These are phyloP conservation scores for Melieria crassipennis DNA, from an alignment of 2,888 invertebrate species.

Conservation along the genomic window DNA sequence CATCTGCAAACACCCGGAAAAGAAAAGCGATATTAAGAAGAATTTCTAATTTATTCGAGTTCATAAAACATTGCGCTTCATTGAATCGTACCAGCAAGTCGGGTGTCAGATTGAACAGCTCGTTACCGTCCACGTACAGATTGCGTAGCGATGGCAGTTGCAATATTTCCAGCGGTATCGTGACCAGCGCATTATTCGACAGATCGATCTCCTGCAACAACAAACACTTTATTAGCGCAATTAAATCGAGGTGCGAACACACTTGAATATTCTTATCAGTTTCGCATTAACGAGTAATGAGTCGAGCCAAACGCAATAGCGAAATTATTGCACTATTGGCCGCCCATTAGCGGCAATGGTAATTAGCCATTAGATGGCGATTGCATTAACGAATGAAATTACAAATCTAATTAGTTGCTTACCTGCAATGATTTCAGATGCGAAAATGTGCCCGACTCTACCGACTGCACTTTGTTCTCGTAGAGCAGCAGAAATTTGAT, in stretches of 20 bases:
- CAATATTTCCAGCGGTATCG: slow-evolving; percentile 65
- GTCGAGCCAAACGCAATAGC: too few relatives aligned
- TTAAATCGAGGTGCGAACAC: not conserved
- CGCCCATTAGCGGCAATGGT: too few relatives aligned
- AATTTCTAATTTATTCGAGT: not conserved
- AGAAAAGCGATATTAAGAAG: not conserved
- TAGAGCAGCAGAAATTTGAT: slow-evolving; percentile 62
- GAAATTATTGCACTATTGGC: too few relatives aligned
- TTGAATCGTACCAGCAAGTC: slow-evolving; percentile 52
- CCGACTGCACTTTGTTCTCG: slow-evolving; percentile 65
- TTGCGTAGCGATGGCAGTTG: slow-evolving; percentile 72
- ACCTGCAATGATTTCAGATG: slow-evolving; percentile 62
- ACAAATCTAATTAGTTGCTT: slow-evolving; percentile 30
- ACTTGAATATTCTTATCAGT: too few relatives aligned
- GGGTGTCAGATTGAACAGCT: slow-evolving; percentile 53
- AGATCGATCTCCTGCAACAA: slow-evolving; percentile 62
- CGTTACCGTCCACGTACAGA: slow-evolving; percentile 69
- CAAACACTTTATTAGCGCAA: not conserved
- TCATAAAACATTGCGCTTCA: slow-evolving; percentile 6
- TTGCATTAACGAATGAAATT: too few relatives aligned
- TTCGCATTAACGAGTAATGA: too few relatives aligned
- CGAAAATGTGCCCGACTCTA: slow-evolving; percentile 63
- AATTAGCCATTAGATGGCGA: too few relatives aligned
- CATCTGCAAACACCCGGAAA: slow-evolving; percentile 37
- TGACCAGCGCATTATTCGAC: slow-evolving; percentile 63